phyloP scores from a whole-genome alignment of 2,797 vertebrate genomes.

The Rhadinocentrus ornatus region DNA sequence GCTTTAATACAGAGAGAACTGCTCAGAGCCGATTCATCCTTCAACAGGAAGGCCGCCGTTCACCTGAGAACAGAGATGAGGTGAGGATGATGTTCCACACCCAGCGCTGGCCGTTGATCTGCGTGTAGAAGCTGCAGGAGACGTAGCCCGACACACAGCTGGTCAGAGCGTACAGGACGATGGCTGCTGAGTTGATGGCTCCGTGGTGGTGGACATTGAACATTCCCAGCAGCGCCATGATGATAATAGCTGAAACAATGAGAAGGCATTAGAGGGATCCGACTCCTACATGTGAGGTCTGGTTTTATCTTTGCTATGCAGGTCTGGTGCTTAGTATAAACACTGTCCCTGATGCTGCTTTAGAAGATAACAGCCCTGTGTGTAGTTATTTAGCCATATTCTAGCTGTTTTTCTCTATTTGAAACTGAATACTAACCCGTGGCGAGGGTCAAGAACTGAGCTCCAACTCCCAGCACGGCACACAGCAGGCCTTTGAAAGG shows the following conservation, averaged over 20 bases:
- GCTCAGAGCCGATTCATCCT: neutral
- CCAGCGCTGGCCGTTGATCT: constrained; percentile 92
- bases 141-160: constrained; percentile 94
- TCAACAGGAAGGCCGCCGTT: constrained; percentile 13
- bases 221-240: constrained; percentile 92
- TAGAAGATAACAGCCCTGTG: neutral
- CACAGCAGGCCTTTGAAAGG: constrained; percentile 90
- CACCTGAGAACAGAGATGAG: constrained; percentile 92
- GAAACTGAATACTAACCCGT: constrained; percentile 81
- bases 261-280: neutral
- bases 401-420: neutral
- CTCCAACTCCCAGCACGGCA: constrained; percentile 90
- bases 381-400: neutral
- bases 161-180: constrained; percentile 91
- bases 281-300: neutral
- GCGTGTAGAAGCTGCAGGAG: constrained; percentile 93
- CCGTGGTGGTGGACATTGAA: constrained; percentile 93
- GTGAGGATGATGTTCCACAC: constrained; percentile 96
- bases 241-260: constrained; percentile 84
- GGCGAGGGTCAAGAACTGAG: constrained; percentile 92
- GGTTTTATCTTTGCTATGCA: too few relatives aligned
- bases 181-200: constrained; percentile 93
- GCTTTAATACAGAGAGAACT: neutral
- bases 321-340: neutral
- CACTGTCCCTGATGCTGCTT: too few relatives aligned